Evolutionary conservation across 2,888 invertebrate genomes (phyloP), one percentile per base, ranked within the genome.

Genomic region (Lycia hirtaria): DNA sequence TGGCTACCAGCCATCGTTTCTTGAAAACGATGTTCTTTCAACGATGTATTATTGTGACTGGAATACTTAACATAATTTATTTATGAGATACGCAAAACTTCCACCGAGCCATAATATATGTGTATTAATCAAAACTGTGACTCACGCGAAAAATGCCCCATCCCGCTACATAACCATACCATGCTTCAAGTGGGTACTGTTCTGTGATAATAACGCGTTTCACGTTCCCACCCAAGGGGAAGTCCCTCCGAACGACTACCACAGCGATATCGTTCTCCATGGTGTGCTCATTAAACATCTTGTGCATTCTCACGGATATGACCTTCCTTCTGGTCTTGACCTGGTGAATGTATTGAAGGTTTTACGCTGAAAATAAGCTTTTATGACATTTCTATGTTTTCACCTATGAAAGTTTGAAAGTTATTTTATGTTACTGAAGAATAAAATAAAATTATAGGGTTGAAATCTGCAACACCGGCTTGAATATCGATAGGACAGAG

Each of bases 71-170:
- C n/a, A n/a, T n/a, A n/a, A n/a, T n/a, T n/a, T n/a, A n/a, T n/a
- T n/a, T n/a, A n/a, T n/a, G n/a, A n/a, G n/a, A n/a, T n/a, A n/a
- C n/a, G n/a, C n/a, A n/a, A n/a, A n/a, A n/a, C n/a, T n/a, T n/a
- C n/a, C n/a, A n/a, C n/a, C n/a, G n/a, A n/a, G n/a, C n/a, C n/a
- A n/a, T n/a, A n/a, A n/a, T n/a, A n/a, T n/a, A n/a, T n/a, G n/a
- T n/a, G 2, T 30, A 30, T 15, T 49, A 7, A 22, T 10, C 5
- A 28, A 24, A 32, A 15, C n/a, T 15, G 2, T 1, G 40, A 71
- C 81, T 75, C 56, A 83, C 84, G 50, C 78, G 52, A 9, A 67
- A 51, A 2, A 72, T 3, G 1, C 84, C 85, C 83, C 85, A 85
- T 0, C 83, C 85, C 5, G 81, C 80, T 1, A 80, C 64, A 1